A percentile compares a stretch with the other conserved stretches of the same genome.
Conservation (phyloP, 2,797 vertebrate genomes). For the Enteromius thamalakanensis region DNA sequence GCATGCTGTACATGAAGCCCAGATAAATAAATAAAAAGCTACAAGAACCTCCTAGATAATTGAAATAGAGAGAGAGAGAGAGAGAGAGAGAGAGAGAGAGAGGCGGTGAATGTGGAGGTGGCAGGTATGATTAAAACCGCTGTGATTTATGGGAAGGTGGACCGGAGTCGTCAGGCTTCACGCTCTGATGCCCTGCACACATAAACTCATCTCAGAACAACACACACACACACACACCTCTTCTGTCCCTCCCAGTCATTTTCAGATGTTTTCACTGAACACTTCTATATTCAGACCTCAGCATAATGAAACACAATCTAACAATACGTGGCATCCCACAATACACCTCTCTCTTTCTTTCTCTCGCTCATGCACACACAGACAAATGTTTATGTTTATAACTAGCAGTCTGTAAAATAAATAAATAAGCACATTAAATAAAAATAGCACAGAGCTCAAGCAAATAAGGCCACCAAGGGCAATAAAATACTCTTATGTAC, state of each 20-base stretch:
- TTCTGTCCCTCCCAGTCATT: constrained; percentile 21
- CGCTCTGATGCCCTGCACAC: constrained; percentile 69
- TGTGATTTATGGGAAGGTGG: constrained; percentile 94
- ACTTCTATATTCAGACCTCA: constrained; percentile 81
- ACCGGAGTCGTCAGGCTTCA: constrained; percentile 77
- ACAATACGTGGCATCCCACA: background rate
- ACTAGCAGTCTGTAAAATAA: background rate
- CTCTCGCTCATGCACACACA: background rate
- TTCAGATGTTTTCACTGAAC: constrained; percentile 72
- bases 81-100: constrained; percentile 74
- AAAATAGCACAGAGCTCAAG: background rate
- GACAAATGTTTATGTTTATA: background rate
- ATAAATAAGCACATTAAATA: background rate
- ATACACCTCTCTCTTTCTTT: background rate
- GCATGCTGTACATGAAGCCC: constrained; percentile 89
- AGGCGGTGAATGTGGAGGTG: constrained; percentile 67
- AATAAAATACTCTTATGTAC: background rate
- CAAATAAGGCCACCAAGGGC: background rate
- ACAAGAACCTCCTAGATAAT: constrained; percentile 91
- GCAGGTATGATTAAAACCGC: constrained; percentile 94
- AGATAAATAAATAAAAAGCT: constrained; percentile 93
- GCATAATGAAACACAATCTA: constrained; percentile 67
- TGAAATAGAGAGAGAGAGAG: constrained; percentile 84
- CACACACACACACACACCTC: constrained; percentile 47
- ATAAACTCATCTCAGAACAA: constrained; percentile 72